Evolutionary conservation across 2,113 vertebrate genomes (phyloP).

Genomic region (Sialia sialis): DNA sequence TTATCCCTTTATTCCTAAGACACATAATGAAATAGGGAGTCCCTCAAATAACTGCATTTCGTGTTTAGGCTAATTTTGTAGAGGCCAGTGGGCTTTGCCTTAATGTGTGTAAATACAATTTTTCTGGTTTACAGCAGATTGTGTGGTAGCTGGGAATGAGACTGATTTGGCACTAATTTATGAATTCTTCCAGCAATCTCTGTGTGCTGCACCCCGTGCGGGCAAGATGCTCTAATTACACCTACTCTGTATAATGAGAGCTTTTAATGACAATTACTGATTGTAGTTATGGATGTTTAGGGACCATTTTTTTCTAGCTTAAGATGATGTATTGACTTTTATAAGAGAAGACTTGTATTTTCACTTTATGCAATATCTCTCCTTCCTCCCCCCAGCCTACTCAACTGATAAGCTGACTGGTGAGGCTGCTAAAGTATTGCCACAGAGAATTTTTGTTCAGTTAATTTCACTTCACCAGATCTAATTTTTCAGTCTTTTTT

Average conservation of each 20-base stretch:
- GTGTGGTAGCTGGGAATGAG: constrained; percentile 59
- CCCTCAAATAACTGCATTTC: constrained; percentile 73
- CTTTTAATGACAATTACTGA: constrained; percentile 76
- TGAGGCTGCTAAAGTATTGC: not conserved
- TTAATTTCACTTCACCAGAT: not conserved
- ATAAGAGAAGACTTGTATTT: constrained; percentile 33
- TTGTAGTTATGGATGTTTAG: constrained; percentile 66
- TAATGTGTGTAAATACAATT: constrained; percentile 69
- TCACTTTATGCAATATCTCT: not conserved
- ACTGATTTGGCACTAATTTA: constrained; percentile 74
- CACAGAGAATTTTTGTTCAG: not conserved
- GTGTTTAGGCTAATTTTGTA: constrained; percentile 81
- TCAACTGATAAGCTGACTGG: not conserved
- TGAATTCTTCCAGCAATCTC: constrained; percentile 60
- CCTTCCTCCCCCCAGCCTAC: not conserved
- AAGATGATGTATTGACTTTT: constrained; percentile 68
- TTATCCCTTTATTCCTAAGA: constrained; percentile 81
- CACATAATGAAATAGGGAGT: constrained; percentile 83
- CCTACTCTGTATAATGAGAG: constrained; percentile 68
- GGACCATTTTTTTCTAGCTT: constrained; percentile 51
- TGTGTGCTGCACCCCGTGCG: constrained; percentile 43
- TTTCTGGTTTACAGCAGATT: constrained; percentile 53
- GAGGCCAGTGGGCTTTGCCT: constrained; percentile 67
- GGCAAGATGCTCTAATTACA: constrained; percentile 72
- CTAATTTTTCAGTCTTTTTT: not conserved